Evolutionary conservation across 2,888 invertebrate genomes (phyloP).

Genomic region (Myopa testacea): DNA sequence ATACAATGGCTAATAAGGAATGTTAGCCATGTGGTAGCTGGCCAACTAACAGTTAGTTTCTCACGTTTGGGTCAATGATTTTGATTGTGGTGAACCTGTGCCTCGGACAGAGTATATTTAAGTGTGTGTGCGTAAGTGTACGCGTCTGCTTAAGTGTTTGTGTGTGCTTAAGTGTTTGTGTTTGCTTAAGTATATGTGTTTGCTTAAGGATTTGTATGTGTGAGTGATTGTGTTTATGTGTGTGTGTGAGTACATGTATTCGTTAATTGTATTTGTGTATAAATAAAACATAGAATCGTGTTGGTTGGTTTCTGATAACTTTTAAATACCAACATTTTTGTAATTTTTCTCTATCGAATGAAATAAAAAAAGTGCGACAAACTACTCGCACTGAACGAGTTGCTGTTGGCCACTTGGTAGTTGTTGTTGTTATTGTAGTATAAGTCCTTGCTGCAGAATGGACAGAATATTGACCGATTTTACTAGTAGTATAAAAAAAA

Average conservation of each 20-base stretch:
- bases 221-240: neutral
- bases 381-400: too few relatives aligned
- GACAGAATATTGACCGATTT: too few relatives aligned
- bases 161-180: neutral
- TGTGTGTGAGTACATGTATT: neutral
- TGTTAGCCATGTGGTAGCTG: constrained; percentile 7
- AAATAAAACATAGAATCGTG: neutral
- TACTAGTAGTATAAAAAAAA: too few relatives aligned
- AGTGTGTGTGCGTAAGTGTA: neutral
- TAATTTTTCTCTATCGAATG: too few relatives aligned
- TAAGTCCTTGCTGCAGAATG: too few relatives aligned
- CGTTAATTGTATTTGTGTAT: neutral
- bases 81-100: constrained; percentile 37
- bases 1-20: constrained; percentile 1
- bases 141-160: neutral
- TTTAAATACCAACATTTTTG: too few relatives aligned
- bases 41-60: constrained; percentile 27
- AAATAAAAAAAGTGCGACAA: too few relatives aligned
- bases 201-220: neutral
- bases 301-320: neutral
- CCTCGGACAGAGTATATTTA: neutral
- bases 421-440: too few relatives aligned
- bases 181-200: neutral
- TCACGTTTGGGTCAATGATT: constrained; percentile 38
- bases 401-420: too few relatives aligned